A percentile compares a stretch with the other conserved stretches of the same genome.
phyloP scores from a whole-genome alignment of 2,888 invertebrate genomes.

The Xanthorhoe spadicearia region DNA sequence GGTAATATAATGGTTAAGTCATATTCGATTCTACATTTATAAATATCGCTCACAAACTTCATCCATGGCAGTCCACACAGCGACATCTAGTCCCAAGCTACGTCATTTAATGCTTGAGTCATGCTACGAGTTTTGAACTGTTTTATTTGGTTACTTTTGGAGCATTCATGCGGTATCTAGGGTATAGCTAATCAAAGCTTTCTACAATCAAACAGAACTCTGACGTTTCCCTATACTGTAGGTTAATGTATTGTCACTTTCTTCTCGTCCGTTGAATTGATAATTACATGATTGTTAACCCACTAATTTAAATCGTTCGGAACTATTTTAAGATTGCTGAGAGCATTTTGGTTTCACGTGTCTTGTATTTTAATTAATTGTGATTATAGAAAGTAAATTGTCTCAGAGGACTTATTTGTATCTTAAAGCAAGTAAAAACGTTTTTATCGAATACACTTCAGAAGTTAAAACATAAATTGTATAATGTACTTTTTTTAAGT shows the following conservation, averaged over 20 bases:
- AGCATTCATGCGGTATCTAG: no score
- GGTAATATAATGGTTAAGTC: no score
- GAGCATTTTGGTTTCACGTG: slow-evolving; percentile 59
- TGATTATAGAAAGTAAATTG: slow-evolving; percentile 32
- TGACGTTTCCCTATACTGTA: slow-evolving; percentile 77
- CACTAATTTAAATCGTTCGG: slow-evolving; percentile 76
- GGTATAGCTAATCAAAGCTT: no score
- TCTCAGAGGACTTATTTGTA: not conserved
- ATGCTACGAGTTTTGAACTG: no score
- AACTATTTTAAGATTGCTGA: slow-evolving; percentile 57
- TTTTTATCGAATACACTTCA: no score
- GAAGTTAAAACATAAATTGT: no score
- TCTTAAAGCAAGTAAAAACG: no score
- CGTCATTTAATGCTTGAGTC: no score
- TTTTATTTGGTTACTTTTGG: no score
- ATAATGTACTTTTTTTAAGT: no score
- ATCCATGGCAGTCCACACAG: slow-evolving; percentile 11
- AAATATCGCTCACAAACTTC: not conserved
- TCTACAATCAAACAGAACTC: slow-evolving; percentile 65
- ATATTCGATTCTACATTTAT: no score
- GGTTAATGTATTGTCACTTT: slow-evolving; percentile 80
- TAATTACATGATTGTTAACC: slow-evolving; percentile 80
- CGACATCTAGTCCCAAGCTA: no score
- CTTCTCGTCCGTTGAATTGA: slow-evolving; percentile 72
- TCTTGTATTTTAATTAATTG: slow-evolving; percentile 58